phyloP scores from a whole-genome alignment of 2,797 vertebrate species.

The Phoeniculus purpureus region DNA sequence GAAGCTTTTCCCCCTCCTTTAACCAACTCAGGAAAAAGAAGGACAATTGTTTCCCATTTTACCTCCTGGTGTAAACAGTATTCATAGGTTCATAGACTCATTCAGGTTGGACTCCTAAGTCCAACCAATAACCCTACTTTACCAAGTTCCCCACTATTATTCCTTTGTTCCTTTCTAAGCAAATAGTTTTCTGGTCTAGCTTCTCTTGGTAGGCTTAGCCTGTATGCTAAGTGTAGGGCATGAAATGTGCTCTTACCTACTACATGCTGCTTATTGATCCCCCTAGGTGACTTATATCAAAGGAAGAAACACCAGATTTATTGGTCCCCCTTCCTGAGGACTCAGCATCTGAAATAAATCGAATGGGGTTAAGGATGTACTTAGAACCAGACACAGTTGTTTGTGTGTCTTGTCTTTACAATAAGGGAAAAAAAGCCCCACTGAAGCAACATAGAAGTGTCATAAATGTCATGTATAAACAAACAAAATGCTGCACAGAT shows the following conservation, averaged over 20 bases:
- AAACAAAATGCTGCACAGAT: neutral
- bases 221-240: neutral
- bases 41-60: neutral
- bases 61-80: neutral
- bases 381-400: slow-evolving; percentile 14
- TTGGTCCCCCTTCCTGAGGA: slow-evolving; percentile 23
- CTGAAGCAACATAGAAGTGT: neutral
- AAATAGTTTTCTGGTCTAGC: neutral
- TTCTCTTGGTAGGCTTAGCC: neutral
- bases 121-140: too few relatives aligned
- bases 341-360: slow-evolving; percentile 44
- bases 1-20: neutral
- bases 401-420: slow-evolving; percentile 16
- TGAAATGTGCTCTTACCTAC: neutral
- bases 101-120: too few relatives aligned
- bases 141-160: neutral
- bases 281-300: neutral
- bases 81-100: neutral
- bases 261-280: slow-evolving; percentile 50
- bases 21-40: neutral
- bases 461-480: slow-evolving; percentile 37
- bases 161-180: neutral
- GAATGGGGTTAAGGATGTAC: slow-evolving; percentile 15
- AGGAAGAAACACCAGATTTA: slow-evolving; percentile 60
- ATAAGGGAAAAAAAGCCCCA: neutral